phyloP scores from a whole-genome alignment of 2,797 vertebrate species.

The Rhinogobio ventralis region DNA sequence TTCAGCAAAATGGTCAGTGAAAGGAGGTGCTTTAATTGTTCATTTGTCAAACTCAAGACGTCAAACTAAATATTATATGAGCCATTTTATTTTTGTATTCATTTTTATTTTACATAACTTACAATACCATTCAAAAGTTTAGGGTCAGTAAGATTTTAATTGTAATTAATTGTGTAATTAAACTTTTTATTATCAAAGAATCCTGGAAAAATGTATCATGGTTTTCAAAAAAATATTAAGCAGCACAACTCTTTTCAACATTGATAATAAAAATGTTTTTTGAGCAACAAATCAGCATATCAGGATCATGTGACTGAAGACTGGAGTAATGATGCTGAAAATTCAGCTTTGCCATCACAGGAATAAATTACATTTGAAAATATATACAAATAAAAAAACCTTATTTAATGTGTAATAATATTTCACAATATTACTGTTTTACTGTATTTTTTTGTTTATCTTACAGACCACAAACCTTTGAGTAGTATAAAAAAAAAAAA shows the following conservation, averaged over 20 bases:
- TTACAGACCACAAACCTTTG: background rate
- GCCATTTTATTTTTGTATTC: background rate
- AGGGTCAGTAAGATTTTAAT: background rate
- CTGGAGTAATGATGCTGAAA: background rate
- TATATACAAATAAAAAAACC: background rate
- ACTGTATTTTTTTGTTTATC: too few species aligned
- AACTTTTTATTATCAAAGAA: background rate
- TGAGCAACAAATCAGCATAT: background rate
- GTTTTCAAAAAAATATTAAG: background rate
- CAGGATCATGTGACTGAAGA: background rate
- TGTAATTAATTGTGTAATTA: too few species aligned
- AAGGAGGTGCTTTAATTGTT: background rate
- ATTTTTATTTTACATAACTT: background rate
- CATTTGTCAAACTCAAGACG: background rate
- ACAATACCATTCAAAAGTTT: background rate
- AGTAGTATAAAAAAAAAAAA: background rate
- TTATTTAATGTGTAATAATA: too few species aligned
- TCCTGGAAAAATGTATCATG: background rate
- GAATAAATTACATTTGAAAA: background rate
- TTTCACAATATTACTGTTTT: too few species aligned
- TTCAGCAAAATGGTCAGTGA: background rate
- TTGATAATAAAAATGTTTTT: background rate
- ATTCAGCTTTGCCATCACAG: background rate
- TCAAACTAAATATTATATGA: background rate
- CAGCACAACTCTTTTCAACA: background rate